These are phyloP conservation scores for Turritopsis rubra DNA, from an alignment of 30 jellyfish, hydroid and myxozoan genomes.

Conservation along the genomic window DNA sequence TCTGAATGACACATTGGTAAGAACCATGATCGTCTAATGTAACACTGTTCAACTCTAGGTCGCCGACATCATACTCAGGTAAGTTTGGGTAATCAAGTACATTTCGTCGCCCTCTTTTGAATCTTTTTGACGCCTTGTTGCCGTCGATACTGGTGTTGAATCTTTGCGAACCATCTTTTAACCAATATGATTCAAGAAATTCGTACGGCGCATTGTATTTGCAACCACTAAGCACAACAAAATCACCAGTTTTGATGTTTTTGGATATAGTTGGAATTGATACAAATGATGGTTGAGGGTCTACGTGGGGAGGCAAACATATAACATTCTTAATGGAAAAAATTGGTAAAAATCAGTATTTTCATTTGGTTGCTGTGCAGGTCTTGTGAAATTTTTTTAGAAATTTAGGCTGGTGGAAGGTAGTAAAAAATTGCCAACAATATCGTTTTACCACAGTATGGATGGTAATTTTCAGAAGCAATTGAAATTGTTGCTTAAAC, in stretches of 20 bases:
- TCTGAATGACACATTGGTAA: background rate
- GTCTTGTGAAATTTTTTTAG: too few relatives aligned
- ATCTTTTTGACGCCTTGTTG: background rate
- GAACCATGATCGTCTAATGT: background rate
- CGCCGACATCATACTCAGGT: background rate
- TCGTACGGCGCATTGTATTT: background rate
- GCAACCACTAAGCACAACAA: background rate
- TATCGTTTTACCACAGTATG: too few relatives aligned
- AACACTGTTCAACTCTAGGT: background rate
- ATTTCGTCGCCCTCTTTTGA: background rate
- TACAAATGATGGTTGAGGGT: background rate
- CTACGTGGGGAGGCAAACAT: background rate
- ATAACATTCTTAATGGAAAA: too few relatives aligned
- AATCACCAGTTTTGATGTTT: background rate
- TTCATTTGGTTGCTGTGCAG: too few relatives aligned
- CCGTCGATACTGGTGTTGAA: background rate
- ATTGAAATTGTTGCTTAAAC: too few relatives aligned
- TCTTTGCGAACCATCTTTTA: slow-evolving; percentile 13
- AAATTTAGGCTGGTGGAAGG: too few relatives aligned
- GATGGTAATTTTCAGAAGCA: too few relatives aligned
- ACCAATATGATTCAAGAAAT: background rate
- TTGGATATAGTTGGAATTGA: background rate
- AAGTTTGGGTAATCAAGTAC: background rate
- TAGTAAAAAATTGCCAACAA: too few relatives aligned
- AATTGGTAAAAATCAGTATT: too few relatives aligned